These are phyloP conservation scores for Tuta absoluta DNA, from an alignment of 2,888 invertebrate species.

Conservation along the genomic window DNA sequence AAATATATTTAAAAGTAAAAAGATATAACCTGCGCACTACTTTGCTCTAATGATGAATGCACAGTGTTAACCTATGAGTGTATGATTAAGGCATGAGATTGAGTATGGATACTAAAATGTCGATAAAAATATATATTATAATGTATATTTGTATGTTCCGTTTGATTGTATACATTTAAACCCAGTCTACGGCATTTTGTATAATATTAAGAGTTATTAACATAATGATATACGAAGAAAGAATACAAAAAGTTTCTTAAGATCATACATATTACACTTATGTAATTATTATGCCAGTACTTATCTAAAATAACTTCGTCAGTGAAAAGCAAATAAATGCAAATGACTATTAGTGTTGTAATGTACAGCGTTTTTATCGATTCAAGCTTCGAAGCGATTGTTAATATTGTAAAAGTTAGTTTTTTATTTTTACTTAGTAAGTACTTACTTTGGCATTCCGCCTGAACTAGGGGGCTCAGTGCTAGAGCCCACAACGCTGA, in stretches of 20 bases:
- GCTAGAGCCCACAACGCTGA: slow-evolving; percentile 80
- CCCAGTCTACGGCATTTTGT: slow-evolving; percentile 58
- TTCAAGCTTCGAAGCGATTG: slow-evolving; percentile 54
- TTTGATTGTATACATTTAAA: slow-evolving; percentile 33
- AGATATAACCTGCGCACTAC: background rate
- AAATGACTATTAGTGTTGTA: slow-evolving; percentile 16
- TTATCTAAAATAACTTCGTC: background rate
- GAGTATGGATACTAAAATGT: background rate
- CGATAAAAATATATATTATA: background rate
- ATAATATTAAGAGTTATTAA: slow-evolving; percentile 11
- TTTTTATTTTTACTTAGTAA: slow-evolving; percentile 32
- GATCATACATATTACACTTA: background rate
- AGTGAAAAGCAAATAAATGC: slow-evolving; percentile 17
- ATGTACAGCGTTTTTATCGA: slow-evolving; percentile 16
- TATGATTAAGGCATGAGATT: background rate
- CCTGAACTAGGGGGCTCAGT: slow-evolving; percentile 76
- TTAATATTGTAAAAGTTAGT: slow-evolving; percentile 32
- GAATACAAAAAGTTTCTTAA: too few species aligned
- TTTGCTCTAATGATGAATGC: background rate
- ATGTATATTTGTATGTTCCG: background rate
- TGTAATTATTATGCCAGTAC: background rate
- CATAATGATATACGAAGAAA: background rate
- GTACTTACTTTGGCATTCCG: slow-evolving; percentile 81
- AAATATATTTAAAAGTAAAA: background rate
- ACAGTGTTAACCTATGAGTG: too few species aligned